Evolutionary conservation across 2,888 invertebrate genomes (phyloP).

Genomic region (Chironomus tentans): DNA sequence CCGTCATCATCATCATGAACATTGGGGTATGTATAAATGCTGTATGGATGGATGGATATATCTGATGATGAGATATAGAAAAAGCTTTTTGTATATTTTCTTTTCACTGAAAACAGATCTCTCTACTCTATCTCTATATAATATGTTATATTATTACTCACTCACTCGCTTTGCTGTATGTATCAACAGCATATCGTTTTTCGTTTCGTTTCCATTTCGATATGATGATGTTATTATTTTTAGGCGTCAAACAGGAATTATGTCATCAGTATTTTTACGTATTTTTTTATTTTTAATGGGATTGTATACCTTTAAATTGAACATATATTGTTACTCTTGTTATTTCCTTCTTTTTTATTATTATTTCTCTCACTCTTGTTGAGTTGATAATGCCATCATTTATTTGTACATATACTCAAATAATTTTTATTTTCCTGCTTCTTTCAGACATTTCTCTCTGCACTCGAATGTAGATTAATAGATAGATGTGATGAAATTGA

Average conservation of each 20-base stretch:
- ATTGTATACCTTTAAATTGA: conserved; percentile 3
- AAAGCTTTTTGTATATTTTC: neutral
- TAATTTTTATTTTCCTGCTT: too few species aligned
- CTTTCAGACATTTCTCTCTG: too few species aligned
- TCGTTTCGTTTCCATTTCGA: conserved; percentile 23
- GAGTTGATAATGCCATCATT: neutral
- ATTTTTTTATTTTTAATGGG: neutral
- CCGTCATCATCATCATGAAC: too few species aligned
- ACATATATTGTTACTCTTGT: neutral
- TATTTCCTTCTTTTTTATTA: neutral
- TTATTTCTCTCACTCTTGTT: neutral
- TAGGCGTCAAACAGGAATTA: conserved; percentile 13
- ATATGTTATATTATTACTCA: neutral
- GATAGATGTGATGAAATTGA: too few species aligned
- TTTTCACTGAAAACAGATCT: neutral
- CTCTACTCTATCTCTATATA: neutral
- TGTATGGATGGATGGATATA: too few species aligned
- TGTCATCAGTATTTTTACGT: conserved; percentile 2
- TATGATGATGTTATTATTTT: conserved; percentile 24
- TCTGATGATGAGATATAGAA: too few species aligned
- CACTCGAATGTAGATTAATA: too few species aligned
- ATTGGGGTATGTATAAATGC: too few species aligned
- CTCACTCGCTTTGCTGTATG: neutral
- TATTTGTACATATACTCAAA: neutral
- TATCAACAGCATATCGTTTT: conserved; percentile 25